Evolutionary conservation across 2,797 vertebrate species (phyloP).

Genomic region (Platalea minor): DNA sequence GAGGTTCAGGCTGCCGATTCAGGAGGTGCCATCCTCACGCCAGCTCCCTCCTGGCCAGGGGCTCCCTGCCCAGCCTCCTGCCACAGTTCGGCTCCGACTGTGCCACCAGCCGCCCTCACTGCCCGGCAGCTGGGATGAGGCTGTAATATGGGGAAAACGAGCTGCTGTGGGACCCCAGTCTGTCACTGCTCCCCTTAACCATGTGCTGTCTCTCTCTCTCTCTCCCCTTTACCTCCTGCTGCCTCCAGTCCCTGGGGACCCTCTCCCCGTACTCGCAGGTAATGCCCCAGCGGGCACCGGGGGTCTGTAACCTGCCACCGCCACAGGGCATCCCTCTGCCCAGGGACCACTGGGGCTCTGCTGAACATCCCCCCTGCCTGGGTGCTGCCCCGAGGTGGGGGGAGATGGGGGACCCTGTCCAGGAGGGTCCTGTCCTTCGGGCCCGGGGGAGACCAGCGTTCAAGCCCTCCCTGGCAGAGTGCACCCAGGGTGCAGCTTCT

Average conservation of each 20-base stretch:
- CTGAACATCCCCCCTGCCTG: accelerated
- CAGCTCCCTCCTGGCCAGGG: neutral
- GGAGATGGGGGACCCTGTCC: neutral
- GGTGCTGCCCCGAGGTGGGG: neutral
- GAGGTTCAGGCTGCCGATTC: neutral
- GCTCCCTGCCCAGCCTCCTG: accelerated
- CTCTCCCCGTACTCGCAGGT: constrained; percentile 94
- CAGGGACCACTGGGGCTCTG: neutral
- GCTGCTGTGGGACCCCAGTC: neutral
- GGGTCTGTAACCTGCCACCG: neutral
- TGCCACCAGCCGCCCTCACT: neutral
- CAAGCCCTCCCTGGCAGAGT: neutral
- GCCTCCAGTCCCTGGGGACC: constrained; percentile 85
- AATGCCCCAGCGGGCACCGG: neutral
- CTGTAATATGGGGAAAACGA: neutral
- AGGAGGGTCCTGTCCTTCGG: neutral
- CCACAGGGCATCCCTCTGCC: neutral
- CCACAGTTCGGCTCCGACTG: neutral
- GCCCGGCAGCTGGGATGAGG: neutral
- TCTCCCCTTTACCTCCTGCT: constrained; percentile 43
- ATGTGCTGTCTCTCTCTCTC: neutral
- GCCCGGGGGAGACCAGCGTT: accelerated
- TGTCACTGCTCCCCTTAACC: constrained; percentile 11
- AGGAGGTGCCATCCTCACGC: neutral
- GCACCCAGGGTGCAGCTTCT: neutral